Percentiles rank a stretch among this genome's conserved stretches.
Evolutionary conservation across 2,888 invertebrate genomes (phyloP).

Genomic region (Pimpla rufipes): DNA sequence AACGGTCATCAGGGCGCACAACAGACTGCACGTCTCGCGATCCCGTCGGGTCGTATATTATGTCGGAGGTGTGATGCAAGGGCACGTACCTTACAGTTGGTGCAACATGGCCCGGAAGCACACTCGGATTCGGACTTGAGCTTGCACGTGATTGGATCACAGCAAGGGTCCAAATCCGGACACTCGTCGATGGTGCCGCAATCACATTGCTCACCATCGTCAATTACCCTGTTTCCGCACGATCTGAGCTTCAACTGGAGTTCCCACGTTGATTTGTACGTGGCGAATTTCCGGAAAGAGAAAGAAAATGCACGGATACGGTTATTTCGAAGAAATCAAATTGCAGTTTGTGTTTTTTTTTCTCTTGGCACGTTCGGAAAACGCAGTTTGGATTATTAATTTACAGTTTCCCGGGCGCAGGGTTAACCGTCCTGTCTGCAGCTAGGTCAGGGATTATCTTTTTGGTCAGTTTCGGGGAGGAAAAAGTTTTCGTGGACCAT

Average conservation of each 20-base stretch:
- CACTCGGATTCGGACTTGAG: constrained; percentile 97
- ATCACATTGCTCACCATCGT: constrained; percentile 99
- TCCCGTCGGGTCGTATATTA: constrained; percentile 6
- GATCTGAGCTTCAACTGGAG: constrained; percentile 86
- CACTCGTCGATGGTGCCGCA: constrained; percentile 97
- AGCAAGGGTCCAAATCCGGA: constrained; percentile 95
- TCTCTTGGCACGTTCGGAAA: too few relatives aligned
- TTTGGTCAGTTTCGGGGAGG: too few relatives aligned
- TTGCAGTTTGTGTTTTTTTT: neutral
- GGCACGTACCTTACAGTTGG: constrained; percentile 92
- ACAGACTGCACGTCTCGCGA: neutral
- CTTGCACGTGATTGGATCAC: constrained; percentile 98
- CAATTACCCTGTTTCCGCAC: constrained; percentile 98
- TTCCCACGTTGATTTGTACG: constrained; percentile 16
- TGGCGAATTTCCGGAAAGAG: constrained; percentile 10
- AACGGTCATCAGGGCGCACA: neutral
- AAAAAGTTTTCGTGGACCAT: too few relatives aligned
- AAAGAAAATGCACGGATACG: constrained; percentile 1
- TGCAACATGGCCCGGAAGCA: constrained; percentile 96
- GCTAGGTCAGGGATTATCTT: too few relatives aligned
- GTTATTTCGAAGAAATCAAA: neutral
- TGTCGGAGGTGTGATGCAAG: constrained; percentile 27
- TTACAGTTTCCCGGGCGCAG: too few relatives aligned
- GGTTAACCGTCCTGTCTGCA: too few relatives aligned
- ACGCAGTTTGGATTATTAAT: too few relatives aligned